These are phyloP conservation scores for Hystrix brachyura DNA, from an alignment of 2,113 vertebrate genomes.

Conservation along the genomic window DNA sequence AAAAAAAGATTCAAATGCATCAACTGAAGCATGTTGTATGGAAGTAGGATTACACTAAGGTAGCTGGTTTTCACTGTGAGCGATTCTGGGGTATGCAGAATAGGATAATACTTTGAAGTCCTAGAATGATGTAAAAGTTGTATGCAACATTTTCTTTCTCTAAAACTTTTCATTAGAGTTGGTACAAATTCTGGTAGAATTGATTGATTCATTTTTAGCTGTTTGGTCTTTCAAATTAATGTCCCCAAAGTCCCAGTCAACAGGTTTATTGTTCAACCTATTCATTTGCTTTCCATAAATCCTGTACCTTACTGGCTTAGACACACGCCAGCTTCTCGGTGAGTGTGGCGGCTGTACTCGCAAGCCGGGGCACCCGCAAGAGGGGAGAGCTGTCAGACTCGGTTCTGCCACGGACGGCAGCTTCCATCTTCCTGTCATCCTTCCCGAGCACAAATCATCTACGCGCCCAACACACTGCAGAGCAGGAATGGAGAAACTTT, in stretches of 20 bases:
- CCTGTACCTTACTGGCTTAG: not conserved
- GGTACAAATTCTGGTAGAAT: not conserved
- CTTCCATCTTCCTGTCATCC: not conserved
- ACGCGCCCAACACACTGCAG: not conserved
- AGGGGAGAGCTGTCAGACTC: not conserved
- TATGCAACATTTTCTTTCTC: not conserved
- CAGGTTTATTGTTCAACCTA: not conserved
- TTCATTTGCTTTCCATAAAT: not conserved
- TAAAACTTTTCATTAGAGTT: conserved; percentile 1
- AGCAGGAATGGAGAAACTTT: not conserved
- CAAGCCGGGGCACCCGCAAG: not conserved
- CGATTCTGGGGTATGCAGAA: not conserved
- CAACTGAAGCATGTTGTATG: not conserved
- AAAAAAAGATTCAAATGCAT: not conserved
- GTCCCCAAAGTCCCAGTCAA: not conserved
- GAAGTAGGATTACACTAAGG: not conserved
- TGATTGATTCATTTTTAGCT: not conserved
- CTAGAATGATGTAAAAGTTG: conserved; percentile 33
- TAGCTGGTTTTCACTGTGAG: not conserved
- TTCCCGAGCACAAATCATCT: not conserved
- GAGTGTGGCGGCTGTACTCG: not conserved
- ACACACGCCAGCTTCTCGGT: not conserved
- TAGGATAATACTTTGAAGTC: not conserved
- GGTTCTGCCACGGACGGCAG: not conserved
- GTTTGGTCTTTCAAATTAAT: not conserved